These are phyloP conservation scores for Drosophila seguyi DNA, from an alignment of 1,140 invertebrate species.

Conservation along the genomic window DNA sequence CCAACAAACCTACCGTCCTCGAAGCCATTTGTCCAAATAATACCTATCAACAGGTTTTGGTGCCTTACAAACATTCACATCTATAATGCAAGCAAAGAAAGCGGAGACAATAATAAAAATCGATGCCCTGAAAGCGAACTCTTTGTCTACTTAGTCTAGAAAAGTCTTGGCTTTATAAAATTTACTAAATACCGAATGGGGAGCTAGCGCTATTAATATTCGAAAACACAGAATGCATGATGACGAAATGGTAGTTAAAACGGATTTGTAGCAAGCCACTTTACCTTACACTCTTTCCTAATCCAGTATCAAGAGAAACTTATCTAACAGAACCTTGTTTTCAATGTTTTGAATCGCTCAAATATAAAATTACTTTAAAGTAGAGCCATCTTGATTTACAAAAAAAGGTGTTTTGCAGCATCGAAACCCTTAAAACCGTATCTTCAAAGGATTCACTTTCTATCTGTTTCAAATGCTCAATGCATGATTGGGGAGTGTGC, in stretches of 20 bases:
- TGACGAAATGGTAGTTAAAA: not conserved
- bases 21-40: not conserved
- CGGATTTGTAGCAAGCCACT: not conserved
- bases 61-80: conserved; percentile 23
- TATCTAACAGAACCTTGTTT: not conserved
- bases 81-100: conserved; percentile 43
- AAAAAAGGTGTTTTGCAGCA: not conserved
- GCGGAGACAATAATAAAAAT: conserved; percentile 16
- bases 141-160: conserved; percentile 22
- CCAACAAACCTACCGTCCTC: conserved; percentile 32
- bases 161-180: conserved; percentile 7
- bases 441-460: not conserved
- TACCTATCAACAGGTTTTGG: conserved; percentile 10
- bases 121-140: conserved; percentile 2
- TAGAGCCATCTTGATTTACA: not conserved
- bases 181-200: not conserved
- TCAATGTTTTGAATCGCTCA: not conserved
- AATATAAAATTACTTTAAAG: not conserved
- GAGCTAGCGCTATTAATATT: not conserved
- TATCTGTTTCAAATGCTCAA: not conserved
- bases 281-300: not conserved
- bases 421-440: not conserved
- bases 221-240: not conserved
- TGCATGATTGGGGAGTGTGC: not conserved
- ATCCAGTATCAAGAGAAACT: not conserved